Conservation (phyloP, 2,797 vertebrate genomes). For the Melanogrammus aeglefinus region DNA sequence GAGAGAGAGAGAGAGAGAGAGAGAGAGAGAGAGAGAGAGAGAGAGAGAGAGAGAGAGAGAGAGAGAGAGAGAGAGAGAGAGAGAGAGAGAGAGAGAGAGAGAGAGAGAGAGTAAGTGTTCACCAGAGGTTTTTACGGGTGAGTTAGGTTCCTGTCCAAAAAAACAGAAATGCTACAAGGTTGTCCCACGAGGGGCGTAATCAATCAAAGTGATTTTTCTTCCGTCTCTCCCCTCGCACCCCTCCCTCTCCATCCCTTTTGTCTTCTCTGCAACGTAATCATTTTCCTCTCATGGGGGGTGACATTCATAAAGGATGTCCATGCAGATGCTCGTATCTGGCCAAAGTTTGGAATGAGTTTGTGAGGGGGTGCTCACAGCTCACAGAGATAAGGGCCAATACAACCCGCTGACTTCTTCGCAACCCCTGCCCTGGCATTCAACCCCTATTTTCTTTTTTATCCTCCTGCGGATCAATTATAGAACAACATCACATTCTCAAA, state of each 20-base stretch:
- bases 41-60: too few species aligned
- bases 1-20: slow-evolving; percentile 11
- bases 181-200: slow-evolving; percentile 76
- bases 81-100: background rate
- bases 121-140: slow-evolving; percentile 47
- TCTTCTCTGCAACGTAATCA: slow-evolving; percentile 80
- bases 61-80: too few species aligned
- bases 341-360: slow-evolving; percentile 68
- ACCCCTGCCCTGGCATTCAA: background rate
- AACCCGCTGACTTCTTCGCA: slow-evolving; percentile 26
- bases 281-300: slow-evolving; percentile 77
- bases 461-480: too few species aligned
- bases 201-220: slow-evolving; percentile 79
- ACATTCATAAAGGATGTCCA: slow-evolving; percentile 78
- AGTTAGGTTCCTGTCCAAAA: slow-evolving; percentile 74
- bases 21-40: background rate
- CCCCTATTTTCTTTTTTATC: too few species aligned
- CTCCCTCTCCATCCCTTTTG: slow-evolving; percentile 54
- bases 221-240: slow-evolving; percentile 39
- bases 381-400: slow-evolving; percentile 51
- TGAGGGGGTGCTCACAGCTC: slow-evolving; percentile 49
- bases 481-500: too few species aligned
- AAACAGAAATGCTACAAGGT: slow-evolving; percentile 71
- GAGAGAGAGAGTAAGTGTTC: slow-evolving; percentile 22
- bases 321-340: slow-evolving; percentile 60